Base-by-base conservation (phyloP, 2,113 vertebrate genomes). In the Probosciger aterrimus region DNA sequence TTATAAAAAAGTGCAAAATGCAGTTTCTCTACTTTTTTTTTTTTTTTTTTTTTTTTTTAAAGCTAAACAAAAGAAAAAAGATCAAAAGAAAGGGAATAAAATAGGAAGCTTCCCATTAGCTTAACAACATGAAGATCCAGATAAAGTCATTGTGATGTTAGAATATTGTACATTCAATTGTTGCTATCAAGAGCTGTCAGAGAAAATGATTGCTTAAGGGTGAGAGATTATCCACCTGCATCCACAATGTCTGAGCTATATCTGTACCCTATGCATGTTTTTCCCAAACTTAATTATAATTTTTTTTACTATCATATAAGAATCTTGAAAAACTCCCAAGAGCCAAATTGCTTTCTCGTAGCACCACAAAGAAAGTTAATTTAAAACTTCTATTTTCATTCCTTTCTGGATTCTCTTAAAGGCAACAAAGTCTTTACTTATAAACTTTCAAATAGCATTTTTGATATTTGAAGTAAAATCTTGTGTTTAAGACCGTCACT, bases 1-100 rank as follows among this genome's bases (percentile, higher is more conserved):
- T 70, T 94, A 87, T 62, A 78, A 93, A 88, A 83, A 94, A 85
- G 91, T 88, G 88, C 68, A 89, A 95, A 96, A 96, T 44, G 82
- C 81, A 53, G 74, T 93, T 79, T 94, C 49, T 35, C 65, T n/a
- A 24, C 6, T 22, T 28, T 69, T 3, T 25, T 22, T 50, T 39
- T 49, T 60, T 22, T 28, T 69, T 3, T 25, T 22, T 50, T 39
- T 49, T 60, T 76, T 55, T 11, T 28, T 10, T 83, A 9, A 73
- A 91, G 33, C 14, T 78, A 69, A 92, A 95, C 47, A 78, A 64
- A 70, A 70, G 43, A 18, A 31, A 31, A 31, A 60, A 68, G 16
- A 30, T 62, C 15, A 76, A 67, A 88, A 88, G 35, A 11, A 90
- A 57, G 13, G 14, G 22, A 94, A 68, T 43, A 77, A 87, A 75